Percentiles rank a stretch among this genome's conserved stretches.
These are phyloP conservation scores for Diachrysia chrysitis DNA, from an alignment of 2,888 invertebrate species.

Conservation along the genomic window DNA sequence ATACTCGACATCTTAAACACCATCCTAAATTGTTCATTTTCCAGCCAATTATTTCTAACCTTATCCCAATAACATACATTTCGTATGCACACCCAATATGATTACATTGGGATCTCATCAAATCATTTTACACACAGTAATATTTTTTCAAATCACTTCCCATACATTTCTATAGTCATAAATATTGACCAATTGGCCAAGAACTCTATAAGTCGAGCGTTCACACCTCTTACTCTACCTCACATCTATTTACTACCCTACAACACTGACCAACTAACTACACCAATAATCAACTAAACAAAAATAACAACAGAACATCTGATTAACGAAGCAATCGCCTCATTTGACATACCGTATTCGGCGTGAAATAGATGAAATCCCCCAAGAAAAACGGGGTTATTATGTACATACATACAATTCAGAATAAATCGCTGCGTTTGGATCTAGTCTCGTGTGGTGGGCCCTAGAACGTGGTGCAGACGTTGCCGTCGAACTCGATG, in stretches of 20 bases:
- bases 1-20: background rate
- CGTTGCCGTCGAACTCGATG: conserved; percentile 83
- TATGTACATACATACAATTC: conserved; percentile 5
- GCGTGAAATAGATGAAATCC: background rate
- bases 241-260: conserved; percentile 2
- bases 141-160: background rate
- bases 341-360: background rate
- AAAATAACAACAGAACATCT: conserved; percentile 10
- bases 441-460: conserved; percentile 36
- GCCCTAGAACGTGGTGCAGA: conserved; percentile 81
- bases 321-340: conserved; percentile 6
- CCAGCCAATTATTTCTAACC: background rate
- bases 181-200: background rate
- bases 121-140: background rate
- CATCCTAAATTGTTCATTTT: conserved; percentile 1
- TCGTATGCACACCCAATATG: background rate
- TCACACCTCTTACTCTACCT: conserved; percentile 4
- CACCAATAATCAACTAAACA: conserved; percentile 5
- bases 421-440: conserved; percentile 40
- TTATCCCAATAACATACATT: background rate
- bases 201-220: background rate
- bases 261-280: background rate
- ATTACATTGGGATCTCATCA: background rate
- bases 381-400: background rate
- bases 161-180: conserved; percentile 1